Base-by-base conservation (phyloP, 1,140 invertebrate genomes). In the Piezodorus guildinii region DNA sequence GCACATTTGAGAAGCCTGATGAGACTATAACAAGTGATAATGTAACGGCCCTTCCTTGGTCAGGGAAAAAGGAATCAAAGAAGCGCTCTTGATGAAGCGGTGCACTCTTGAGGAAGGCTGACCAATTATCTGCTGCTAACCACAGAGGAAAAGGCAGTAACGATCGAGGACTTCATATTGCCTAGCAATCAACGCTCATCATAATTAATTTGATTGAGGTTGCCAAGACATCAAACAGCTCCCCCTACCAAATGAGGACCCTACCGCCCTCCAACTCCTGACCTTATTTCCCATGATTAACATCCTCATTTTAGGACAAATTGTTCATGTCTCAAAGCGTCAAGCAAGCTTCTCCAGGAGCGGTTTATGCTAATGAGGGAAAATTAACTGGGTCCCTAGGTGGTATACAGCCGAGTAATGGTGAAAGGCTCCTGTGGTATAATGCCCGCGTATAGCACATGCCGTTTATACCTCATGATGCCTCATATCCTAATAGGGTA, bases 171-270 rank as follows among this genome's bases (percentile, higher is more conserved):
- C 56, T 25, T 51, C 34, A 27, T 39, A 39, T 14, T 25, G 46
- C 19, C 16, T 14, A 21, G 30, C 51, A 63, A 66, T 66, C 65
- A 66, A 63, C 44, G 23, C 61, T 60, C 44, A 66, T 66, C 65
- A 66, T 66, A 61, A 66, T 66, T 66, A 66, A 66, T 66, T 66
- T 64, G 62, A 62, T 61, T 46, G 59, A 49, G 21, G 46, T 49
- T 21, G 46, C 46, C 21, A n/a, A 3, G 27, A 49, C 46, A 49
- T 21, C 46, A 49, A 49, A 30, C 30, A 63, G 17, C 19, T 17
- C 46, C 49, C 16, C n/a, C 19, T 30, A 49, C 23, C 46, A 46
- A 34, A 54, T 30, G 43, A 61, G 49, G 27, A 30, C 25, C 1
- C 12, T 52, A 17, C 62, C 62, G 14, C 51, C 62, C 39, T 16